phyloP scores from a whole-genome alignment of 2,113 vertebrate genomes.

The Heterocephalus glaber region DNA sequence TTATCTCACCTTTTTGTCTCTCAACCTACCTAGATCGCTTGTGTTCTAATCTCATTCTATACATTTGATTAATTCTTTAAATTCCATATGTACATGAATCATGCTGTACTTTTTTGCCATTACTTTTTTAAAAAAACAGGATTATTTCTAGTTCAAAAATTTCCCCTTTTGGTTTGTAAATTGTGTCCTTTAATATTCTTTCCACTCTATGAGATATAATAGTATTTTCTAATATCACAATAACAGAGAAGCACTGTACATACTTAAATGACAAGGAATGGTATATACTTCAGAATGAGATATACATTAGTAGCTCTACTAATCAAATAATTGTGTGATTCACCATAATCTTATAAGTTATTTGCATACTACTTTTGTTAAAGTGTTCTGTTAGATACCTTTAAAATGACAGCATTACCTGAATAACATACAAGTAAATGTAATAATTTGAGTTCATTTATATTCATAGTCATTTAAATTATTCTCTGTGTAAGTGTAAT shows the following conservation, averaged over 20 bases:
- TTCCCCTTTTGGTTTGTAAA: background rate
- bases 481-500: background rate
- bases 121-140: background rate
- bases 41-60: background rate
- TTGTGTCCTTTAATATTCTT: background rate
- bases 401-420: background rate
- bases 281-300: conserved; percentile 7
- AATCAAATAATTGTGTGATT: background rate
- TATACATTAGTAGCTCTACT: background rate
- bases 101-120: background rate
- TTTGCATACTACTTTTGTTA: background rate
- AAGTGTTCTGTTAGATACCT: conserved; percentile 11
- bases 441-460: background rate
- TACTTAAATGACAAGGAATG: background rate
- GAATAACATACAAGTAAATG: background rate
- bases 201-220: background rate
- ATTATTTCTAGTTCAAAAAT: background rate
- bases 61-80: background rate
- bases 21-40: too few species aligned
- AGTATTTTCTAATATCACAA: background rate
- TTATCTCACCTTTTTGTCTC: background rate
- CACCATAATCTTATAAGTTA: background rate
- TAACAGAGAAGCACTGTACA: background rate
- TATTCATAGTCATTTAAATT: background rate
- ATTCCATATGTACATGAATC: background rate